Percentiles rank a stretch among this genome's conserved stretches.
Conservation (phyloP, 2,888 invertebrate genomes). For the Lacanobia wlatinum region DNA sequence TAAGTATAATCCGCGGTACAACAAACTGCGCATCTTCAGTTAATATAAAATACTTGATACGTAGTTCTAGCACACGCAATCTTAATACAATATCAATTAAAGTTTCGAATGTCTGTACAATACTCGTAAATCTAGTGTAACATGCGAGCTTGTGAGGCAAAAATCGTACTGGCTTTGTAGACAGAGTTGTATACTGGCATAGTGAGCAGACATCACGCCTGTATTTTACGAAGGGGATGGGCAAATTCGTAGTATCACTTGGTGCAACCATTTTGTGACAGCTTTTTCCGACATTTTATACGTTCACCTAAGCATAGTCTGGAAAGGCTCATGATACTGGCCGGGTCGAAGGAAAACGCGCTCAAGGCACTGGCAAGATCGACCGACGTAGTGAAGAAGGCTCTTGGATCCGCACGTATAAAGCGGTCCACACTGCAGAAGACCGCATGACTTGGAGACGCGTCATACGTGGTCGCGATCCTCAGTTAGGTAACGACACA, state of each 20-base stretch:
- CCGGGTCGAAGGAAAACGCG: too few species aligned
- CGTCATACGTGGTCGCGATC: too few species aligned
- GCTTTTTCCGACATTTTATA: background rate
- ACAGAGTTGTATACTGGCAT: background rate
- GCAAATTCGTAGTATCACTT: background rate
- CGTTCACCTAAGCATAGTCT: too few species aligned
- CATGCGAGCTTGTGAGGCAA: conserved; percentile 37
- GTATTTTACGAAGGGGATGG: too few species aligned
- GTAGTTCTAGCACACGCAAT: conserved; percentile 35
- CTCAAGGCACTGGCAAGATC: too few species aligned
- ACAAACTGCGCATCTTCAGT: conserved; percentile 9
- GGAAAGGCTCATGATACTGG: too few species aligned
- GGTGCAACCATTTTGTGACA: background rate
- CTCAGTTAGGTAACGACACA: too few species aligned
- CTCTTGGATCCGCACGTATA: too few species aligned
- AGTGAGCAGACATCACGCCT: background rate
- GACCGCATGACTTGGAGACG: too few species aligned
- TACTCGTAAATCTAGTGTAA: conserved; percentile 10
- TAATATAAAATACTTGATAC: conserved; percentile 19
- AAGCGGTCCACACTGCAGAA: too few species aligned
- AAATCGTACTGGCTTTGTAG: background rate
- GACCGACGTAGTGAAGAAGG: too few species aligned
- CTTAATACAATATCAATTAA: conserved; percentile 33
- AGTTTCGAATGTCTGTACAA: conserved; percentile 33
- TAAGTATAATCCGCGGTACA: background rate